Evolutionary conservation across 1,140 invertebrate genomes (phyloP).

Genomic region (Drosophila pectinifera): DNA sequence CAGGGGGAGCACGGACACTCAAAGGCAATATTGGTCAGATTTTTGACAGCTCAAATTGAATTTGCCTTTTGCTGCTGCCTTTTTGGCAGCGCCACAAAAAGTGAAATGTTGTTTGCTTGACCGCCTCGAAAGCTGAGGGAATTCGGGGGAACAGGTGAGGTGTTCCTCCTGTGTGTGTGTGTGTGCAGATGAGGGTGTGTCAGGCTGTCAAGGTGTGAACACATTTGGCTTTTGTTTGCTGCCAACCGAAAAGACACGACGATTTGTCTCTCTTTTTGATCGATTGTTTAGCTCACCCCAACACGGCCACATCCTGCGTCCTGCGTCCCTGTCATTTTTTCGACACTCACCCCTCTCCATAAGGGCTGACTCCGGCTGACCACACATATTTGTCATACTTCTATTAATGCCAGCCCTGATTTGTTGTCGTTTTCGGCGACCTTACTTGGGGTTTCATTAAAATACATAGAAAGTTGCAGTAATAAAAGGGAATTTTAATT

Average conservation of each 20-base stretch:
- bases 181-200: constrained; percentile 30
- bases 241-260: constrained; percentile 47
- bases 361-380: constrained; percentile 5
- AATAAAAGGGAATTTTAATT: neutral
- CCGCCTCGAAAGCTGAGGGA: constrained; percentile 37
- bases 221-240: constrained; percentile 79
- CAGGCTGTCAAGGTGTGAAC: constrained; percentile 64
- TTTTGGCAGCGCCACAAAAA: constrained; percentile 51
- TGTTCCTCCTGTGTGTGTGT: constrained; percentile 2
- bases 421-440: constrained; percentile 10
- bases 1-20: constrained; percentile 32
- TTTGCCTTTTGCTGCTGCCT: constrained; percentile 71
- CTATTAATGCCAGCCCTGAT: constrained; percentile 8
- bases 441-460: neutral
- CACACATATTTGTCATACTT: constrained; percentile 64
- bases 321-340: neutral
- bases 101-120: constrained; percentile 77
- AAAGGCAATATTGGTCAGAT: constrained; percentile 82
- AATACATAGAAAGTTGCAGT: neutral
- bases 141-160: neutral
- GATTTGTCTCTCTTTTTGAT: constrained; percentile 79
- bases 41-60: constrained; percentile 82
- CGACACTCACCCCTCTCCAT: neutral
- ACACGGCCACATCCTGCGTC: constrained; percentile 17
- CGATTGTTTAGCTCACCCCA: constrained; percentile 61